Percentiles rank a stretch among this genome's conserved stretches.
Evolutionary conservation across 2,797 vertebrate species (phyloP).

Genomic region (Agapornis canus): DNA sequence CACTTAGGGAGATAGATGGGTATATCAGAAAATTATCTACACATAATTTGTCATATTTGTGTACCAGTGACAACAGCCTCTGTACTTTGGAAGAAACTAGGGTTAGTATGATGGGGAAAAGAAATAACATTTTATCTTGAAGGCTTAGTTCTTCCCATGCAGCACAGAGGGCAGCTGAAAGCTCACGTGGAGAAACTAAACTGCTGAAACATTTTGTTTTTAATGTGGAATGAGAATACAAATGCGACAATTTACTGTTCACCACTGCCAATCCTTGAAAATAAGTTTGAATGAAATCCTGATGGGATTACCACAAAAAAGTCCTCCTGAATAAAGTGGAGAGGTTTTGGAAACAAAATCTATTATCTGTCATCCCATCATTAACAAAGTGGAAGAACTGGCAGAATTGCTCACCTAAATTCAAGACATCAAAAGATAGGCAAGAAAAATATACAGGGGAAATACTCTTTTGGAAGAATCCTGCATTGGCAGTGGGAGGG

Average conservation of each 20-base stretch:
- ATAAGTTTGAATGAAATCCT: constrained; percentile 15
- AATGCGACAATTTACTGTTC: constrained; percentile 7
- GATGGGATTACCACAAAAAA: neutral
- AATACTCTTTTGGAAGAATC: neutral
- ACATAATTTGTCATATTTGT: constrained; percentile 67
- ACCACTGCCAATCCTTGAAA: neutral
- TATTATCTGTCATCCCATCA: neutral
- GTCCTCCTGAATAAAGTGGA: constrained; percentile 8
- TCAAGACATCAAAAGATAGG: neutral
- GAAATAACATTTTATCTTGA: constrained; percentile 52
- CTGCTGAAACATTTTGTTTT: constrained; percentile 1
- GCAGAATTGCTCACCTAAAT: neutral
- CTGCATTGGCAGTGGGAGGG: fast-evolving
- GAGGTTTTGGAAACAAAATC: constrained; percentile 24
- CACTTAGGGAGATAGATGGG: constrained; percentile 61
- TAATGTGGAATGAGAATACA: constrained; percentile 8
- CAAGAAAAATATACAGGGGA: constrained; percentile 37
- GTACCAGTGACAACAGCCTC: constrained; percentile 32
- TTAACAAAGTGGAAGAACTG: constrained; percentile 5
- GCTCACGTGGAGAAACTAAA: neutral
- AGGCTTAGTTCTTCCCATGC: constrained; percentile 5
- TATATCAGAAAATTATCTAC: constrained; percentile 56
- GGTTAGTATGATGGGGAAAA: constrained; percentile 41
- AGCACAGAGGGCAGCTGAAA: constrained; percentile 40
- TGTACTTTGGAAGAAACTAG: constrained; percentile 38